Percentiles rank a stretch among this genome's conserved stretches.
Conservation (phyloP, 2,888 invertebrate species). For the Halictus ligatus region DNA sequence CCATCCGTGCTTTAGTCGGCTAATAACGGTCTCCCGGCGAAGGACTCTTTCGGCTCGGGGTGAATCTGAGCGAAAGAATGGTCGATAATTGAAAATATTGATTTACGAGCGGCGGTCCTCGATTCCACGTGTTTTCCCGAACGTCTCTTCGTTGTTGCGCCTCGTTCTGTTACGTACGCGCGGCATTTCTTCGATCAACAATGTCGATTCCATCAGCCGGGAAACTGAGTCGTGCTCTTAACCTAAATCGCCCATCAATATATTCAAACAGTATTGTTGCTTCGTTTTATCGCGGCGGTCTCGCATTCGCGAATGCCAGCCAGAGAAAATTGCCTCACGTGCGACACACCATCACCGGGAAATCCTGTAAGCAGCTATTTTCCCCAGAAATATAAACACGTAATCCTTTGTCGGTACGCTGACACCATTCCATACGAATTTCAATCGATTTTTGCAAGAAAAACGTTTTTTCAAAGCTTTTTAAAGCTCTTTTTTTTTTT, state of each 20-base stretch:
- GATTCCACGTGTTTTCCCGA: background rate
- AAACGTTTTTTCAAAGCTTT: background rate
- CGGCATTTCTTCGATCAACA: constrained; percentile 24
- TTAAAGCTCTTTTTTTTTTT: too few species aligned
- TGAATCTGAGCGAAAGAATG: constrained; percentile 41
- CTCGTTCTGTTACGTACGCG: background rate
- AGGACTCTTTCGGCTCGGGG: constrained; percentile 37
- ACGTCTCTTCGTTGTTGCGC: constrained; percentile 3
- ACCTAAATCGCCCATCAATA: background rate
- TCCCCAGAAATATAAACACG: background rate
- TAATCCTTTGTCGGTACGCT: background rate
- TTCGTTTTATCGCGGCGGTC: background rate
- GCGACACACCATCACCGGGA: background rate
- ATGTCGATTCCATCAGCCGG: constrained; percentile 13
- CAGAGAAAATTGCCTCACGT: background rate
- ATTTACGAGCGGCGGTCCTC: constrained; percentile 38
- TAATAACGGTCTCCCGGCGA: constrained; percentile 55
- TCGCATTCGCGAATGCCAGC: background rate
- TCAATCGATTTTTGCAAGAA: background rate
- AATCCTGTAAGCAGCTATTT: background rate
- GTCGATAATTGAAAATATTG: constrained; percentile 64
- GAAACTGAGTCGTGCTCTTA: constrained; percentile 19
- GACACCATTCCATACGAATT: background rate
- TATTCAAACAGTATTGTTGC: background rate
- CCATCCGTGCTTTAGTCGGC: constrained; percentile 43